phyloP scores from a whole-genome alignment of 1,140 invertebrate genomes.

The Macrosteles quadrilineatus region DNA sequence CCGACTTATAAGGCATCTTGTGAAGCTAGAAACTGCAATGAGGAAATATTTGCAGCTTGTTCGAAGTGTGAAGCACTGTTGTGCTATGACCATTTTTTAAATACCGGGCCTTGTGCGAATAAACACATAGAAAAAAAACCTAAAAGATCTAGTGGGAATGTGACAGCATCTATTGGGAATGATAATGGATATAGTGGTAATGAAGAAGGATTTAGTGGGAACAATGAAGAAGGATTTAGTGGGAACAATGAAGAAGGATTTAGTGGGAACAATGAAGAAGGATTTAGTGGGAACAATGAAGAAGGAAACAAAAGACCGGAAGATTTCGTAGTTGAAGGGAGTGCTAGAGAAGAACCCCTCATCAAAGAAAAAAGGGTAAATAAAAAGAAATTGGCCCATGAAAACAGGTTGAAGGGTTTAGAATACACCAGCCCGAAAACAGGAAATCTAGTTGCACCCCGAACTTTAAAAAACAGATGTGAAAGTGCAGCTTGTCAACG shows the following conservation, averaged over 20 bases:
- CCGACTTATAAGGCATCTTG: neutral
- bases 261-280: neutral
- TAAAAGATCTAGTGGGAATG: no score
- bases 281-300: neutral
- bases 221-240: neutral
- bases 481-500: neutral
- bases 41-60: neutral
- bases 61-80: neutral
- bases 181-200: neutral
- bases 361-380: neutral
- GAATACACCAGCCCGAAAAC: neutral
- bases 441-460: neutral
- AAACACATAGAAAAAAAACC: no score
- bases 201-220: neutral
- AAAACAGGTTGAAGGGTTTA: neutral
- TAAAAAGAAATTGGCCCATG: neutral
- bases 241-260: neutral
- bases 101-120: neutral
- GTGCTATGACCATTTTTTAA: neutral
- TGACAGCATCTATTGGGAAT: no score
- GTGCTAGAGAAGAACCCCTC: neutral
- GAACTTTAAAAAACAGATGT: neutral
- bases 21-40: neutral
- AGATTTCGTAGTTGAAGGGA: neutral
- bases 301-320: neutral